Evolutionary conservation across 2,888 invertebrate genomes (phyloP).

Genomic region (Frankliniella intonsa): DNA sequence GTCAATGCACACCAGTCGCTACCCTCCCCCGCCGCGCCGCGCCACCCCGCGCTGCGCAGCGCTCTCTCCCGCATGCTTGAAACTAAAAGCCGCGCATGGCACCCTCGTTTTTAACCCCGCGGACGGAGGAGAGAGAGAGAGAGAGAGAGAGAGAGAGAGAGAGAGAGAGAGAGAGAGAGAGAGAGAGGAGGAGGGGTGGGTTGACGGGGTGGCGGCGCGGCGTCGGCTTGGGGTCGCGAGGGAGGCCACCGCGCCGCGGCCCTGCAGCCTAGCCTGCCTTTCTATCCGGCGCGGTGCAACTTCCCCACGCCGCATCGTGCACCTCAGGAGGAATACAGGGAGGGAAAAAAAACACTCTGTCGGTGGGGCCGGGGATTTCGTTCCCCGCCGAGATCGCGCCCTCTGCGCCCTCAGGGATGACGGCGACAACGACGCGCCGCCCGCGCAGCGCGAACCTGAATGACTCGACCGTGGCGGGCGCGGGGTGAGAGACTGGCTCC

Average conservation of each 20-base stretch:
- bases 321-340: too few species aligned
- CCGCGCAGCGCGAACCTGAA: too few species aligned
- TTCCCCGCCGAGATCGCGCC: background rate
- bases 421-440: too few species aligned
- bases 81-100: constrained; percentile 22
- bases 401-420: background rate
- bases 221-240: background rate
- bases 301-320: too few species aligned
- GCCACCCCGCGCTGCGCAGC: too few species aligned
- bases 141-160: background rate
- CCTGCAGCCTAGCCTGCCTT: background rate
- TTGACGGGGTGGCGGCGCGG: background rate
- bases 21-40: background rate
- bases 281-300: background rate
- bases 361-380: too few species aligned
- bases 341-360: too few species aligned
- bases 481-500: too few species aligned
- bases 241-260: background rate
- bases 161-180: background rate
- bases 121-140: background rate
- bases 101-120: constrained; percentile 19
- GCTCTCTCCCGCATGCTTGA: background rate
- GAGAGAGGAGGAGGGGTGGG: background rate
- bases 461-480: too few species aligned
- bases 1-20: background rate